These are phyloP conservation scores for Vanessa cardui DNA, from an alignment of 2,888 invertebrate species.

Conservation along the genomic window DNA sequence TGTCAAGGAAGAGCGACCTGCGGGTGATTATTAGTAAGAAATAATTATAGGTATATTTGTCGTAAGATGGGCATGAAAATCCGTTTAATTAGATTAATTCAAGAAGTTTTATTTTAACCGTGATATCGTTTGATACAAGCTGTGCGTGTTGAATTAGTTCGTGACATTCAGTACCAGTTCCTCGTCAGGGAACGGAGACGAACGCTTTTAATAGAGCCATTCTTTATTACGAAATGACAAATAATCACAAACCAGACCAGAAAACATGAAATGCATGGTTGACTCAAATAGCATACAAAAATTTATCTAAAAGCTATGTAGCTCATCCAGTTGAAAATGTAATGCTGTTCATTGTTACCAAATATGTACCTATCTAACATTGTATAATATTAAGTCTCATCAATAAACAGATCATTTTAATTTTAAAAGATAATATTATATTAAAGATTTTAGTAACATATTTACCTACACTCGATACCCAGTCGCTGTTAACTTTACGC, in stretches of 20 bases:
- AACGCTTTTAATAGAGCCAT: slow-evolving; percentile 28
- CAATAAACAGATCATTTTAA: no score
- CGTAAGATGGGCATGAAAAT: background rate
- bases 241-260: background rate
- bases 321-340: no score
- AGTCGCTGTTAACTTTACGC: no score
- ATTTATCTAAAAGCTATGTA: no score
- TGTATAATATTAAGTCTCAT: no score
- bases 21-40: no score
- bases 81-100: slow-evolving; percentile 7
- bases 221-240: slow-evolving; percentile 18
- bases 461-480: no score
- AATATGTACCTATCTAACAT: no score
- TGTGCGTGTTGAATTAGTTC: slow-evolving; percentile 26
- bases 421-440: no score
- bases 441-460: no score
- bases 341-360: no score
- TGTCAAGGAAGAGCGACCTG: no score
- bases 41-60: background rate
- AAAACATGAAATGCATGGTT: background rate
- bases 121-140: slow-evolving; percentile 18
- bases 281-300: background rate
- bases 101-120: slow-evolving; percentile 16
- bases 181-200: slow-evolving; percentile 23
- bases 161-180: slow-evolving; percentile 36